Percentiles rank a stretch among this genome's conserved stretches.
phyloP scores from a whole-genome alignment of 2,113 vertebrate species.

The Dromas ardeola region DNA sequence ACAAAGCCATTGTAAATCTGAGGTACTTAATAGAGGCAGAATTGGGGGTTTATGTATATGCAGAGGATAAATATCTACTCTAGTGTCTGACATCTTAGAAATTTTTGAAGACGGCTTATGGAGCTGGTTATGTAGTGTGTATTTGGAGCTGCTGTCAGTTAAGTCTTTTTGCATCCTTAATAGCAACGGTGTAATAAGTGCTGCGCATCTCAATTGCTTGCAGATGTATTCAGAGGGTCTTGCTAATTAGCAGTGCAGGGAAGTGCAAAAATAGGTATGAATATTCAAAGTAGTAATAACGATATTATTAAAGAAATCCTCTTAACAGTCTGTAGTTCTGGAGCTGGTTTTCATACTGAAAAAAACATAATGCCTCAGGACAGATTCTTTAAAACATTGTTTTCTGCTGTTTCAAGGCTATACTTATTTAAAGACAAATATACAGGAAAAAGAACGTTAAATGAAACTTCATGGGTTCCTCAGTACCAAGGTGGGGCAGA shows the following conservation, averaged over 20 bases:
- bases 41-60: background rate
- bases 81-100: background rate
- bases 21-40: background rate
- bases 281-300: background rate
- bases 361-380: background rate
- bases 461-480: background rate
- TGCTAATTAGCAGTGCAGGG: background rate
- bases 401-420: background rate
- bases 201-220: background rate
- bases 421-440: background rate
- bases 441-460: background rate
- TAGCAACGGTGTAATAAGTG: background rate
- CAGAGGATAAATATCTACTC: background rate
- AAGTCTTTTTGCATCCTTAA: background rate
- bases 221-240: background rate
- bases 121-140: background rate
- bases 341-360: background rate
- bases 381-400: background rate
- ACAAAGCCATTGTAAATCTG: background rate
- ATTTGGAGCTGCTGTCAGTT: background rate
- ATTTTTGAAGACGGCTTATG: background rate
- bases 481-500: background rate
- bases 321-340: background rate
- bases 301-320: background rate
- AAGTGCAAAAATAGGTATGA: background rate